A percentile compares a stretch with the other conserved stretches of the same genome.
These are phyloP conservation scores for Coptodon bakossiorum DNA, from an alignment of 2,113 vertebrate genomes.

Conservation along the genomic window DNA sequence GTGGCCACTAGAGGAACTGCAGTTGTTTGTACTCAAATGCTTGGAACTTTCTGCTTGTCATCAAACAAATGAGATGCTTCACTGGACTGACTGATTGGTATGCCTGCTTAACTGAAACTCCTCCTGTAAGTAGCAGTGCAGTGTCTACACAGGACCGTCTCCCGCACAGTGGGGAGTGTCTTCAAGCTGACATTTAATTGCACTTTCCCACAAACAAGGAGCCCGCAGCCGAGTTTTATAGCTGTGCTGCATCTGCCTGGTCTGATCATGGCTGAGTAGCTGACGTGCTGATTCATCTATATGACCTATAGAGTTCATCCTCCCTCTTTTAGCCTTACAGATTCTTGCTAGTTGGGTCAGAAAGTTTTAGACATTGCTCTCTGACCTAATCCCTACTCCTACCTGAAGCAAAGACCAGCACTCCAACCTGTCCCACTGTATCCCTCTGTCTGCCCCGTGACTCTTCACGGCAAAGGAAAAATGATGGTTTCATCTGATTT, in stretches of 20 bases:
- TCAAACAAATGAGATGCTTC: neutral
- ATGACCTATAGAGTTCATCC: neutral
- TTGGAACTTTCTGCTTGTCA: neutral
- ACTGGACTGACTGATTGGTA: neutral
- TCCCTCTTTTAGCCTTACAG: neutral
- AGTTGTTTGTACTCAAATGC: neutral
- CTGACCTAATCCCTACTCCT: neutral
- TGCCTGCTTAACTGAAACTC: neutral
- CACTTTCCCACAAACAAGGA: neutral
- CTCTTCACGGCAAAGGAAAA: neutral
- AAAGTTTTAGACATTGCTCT: neutral
- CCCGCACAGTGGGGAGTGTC: neutral
- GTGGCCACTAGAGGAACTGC: neutral
- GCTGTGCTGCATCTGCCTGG: neutral
- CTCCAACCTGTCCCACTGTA: neutral
- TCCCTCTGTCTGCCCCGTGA: neutral
- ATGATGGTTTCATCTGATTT: neutral
- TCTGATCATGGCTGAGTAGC: neutral
- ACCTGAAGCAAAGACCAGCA: neutral
- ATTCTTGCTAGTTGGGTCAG: neutral
- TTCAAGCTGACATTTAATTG: neutral
- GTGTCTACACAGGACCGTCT: neutral
- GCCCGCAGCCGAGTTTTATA: neutral
- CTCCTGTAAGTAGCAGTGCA: neutral
- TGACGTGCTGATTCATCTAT: neutral